Percentiles rank a stretch among this genome's conserved stretches.
Evolutionary conservation across 1,140 invertebrate genomes (phyloP).

Genomic region (Habropoda laboriosa): DNA sequence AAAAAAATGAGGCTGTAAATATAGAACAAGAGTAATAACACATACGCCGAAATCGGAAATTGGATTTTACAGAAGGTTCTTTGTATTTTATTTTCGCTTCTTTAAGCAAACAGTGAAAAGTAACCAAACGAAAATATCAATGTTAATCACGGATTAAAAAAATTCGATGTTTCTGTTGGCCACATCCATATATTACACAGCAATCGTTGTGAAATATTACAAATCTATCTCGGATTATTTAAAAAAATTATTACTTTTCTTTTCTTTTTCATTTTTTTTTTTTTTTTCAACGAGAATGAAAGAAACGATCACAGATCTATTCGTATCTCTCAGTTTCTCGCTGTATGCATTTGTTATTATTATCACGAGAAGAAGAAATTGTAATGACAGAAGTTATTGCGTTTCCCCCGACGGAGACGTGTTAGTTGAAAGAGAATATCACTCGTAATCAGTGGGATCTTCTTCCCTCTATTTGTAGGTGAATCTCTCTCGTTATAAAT

Average conservation of each 20-base stretch:
- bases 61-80: conserved; percentile 5
- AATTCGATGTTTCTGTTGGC: neutral
- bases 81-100: conserved; percentile 13
- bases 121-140: neutral
- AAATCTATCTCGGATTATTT: neutral
- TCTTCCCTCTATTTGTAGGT: neutral
- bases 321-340: neutral
- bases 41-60: neutral
- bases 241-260: neutral
- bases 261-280: neutral
- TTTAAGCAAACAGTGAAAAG: neutral
- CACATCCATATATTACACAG: conserved; percentile 1
- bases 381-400: conserved; percentile 7
- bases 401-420: neutral
- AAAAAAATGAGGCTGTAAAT: conserved; percentile 7
- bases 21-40: conserved; percentile 1
- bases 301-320: conserved; percentile 43
- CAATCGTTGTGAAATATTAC: neutral
- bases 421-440: conserved; percentile 16
- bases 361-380: conserved; percentile 1
- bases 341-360: neutral
- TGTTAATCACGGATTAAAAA: conserved; percentile 2
- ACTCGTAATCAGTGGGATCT: neutral
- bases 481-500: neutral
- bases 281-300: conserved; percentile 1